A percentile compares a stretch with the other conserved stretches of the same genome.
Conservation (phyloP, 1,140 invertebrate genomes). For the Drosophila triauraria region DNA sequence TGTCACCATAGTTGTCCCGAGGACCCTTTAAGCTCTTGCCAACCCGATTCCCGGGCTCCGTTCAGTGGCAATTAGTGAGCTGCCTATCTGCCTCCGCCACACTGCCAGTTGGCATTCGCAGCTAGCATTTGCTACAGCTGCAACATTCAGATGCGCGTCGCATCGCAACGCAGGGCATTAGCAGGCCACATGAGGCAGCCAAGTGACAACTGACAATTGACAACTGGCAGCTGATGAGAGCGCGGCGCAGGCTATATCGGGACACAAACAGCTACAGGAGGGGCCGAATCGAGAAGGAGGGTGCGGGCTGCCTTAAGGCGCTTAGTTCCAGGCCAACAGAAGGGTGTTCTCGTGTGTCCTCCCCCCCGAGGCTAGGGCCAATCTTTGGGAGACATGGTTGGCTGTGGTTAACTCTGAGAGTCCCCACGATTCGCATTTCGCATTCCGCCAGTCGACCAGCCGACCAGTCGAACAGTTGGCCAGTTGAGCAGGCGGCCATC, state of each 20-base stretch:
- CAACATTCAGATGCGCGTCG: conserved; percentile 69
- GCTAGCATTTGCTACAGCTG: conserved; percentile 42
- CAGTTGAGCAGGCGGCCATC: too few relatives aligned
- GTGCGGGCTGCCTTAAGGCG: conserved; percentile 31
- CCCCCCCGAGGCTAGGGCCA: not conserved
- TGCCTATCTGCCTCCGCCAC: conserved; percentile 29
- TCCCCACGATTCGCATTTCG: not conserved
- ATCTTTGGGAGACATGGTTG: conserved; percentile 3
- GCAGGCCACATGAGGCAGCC: conserved; percentile 68
- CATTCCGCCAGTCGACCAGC: too few relatives aligned
- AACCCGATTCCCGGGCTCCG: not conserved
- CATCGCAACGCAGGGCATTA: conserved; percentile 64
- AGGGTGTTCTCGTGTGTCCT: too few relatives aligned
- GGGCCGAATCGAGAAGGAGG: not conserved
- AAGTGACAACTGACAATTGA: conserved; percentile 75
- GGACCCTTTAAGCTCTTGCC: conserved; percentile 5
- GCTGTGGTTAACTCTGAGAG: not conserved
- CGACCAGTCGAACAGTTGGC: too few relatives aligned
- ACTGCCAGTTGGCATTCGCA: not conserved
- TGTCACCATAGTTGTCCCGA: conserved; percentile 7
- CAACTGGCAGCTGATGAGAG: conserved; percentile 39
- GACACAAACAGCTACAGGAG: too few relatives aligned
- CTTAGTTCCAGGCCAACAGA: conserved; percentile 29
- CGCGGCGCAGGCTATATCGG: not conserved
- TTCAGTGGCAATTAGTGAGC: conserved; percentile 38